A percentile compares a stretch with the other conserved stretches of the same genome.
phyloP scores from a whole-genome alignment of 2,888 invertebrate genomes.

The Chrysomela aeneicollis region DNA sequence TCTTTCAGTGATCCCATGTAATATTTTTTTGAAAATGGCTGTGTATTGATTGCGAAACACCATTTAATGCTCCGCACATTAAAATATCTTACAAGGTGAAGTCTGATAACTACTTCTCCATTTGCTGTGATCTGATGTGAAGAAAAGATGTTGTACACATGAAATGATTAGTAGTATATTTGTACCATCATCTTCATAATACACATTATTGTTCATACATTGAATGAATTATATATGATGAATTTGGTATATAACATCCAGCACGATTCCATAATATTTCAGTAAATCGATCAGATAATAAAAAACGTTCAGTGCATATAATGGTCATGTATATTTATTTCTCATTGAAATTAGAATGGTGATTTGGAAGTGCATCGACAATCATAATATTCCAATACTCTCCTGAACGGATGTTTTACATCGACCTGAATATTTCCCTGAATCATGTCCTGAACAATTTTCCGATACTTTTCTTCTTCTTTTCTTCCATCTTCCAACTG shows the following conservation, averaged over 20 bases:
- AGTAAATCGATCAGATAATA: no score
- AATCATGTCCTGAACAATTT: conserved; percentile 51
- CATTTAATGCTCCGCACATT: background rate
- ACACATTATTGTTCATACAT: no score
- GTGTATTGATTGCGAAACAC: background rate
- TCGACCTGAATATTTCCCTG: conserved; percentile 41
- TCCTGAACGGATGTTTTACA: conserved; percentile 56
- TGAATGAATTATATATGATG: no score
- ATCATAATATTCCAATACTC: conserved; percentile 52
- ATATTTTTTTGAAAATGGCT: background rate
- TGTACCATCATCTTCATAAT: no score
- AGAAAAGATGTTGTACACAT: no score
- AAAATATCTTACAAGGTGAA: background rate
- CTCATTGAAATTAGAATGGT: background rate
- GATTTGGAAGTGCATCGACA: conserved; percentile 48
- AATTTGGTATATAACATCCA: no score
- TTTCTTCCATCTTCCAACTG: conserved; percentile 51
- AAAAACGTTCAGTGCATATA: no score
- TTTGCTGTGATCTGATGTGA: no score
- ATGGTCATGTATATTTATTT: background rate
- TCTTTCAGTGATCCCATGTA: background rate
- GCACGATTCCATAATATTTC: no score
- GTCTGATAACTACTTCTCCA: background rate
- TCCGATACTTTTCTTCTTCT: conserved; percentile 55
- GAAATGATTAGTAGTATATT: no score